These are phyloP conservation scores for Chloropsis cyanopogon DNA, from an alignment of 2,113 vertebrate genomes.

Conservation along the genomic window DNA sequence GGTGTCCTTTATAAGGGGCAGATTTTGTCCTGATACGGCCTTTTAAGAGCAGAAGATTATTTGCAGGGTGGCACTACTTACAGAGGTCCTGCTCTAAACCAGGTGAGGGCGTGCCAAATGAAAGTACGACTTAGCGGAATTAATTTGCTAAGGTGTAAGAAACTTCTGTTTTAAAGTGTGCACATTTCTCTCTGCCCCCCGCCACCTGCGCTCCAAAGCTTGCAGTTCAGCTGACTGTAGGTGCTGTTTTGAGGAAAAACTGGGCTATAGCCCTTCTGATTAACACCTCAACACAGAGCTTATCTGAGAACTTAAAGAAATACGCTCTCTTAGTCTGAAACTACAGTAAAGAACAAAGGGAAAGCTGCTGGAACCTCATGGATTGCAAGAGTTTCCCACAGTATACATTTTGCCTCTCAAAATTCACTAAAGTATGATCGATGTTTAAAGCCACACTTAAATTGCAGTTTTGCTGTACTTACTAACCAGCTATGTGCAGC, in stretches of 20 bases:
- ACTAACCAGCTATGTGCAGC: not conserved
- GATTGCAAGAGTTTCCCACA: not conserved
- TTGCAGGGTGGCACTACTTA: not conserved
- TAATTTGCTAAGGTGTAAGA: not conserved
- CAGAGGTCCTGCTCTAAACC: not conserved
- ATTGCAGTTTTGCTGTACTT: not conserved
- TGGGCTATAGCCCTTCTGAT: not conserved
- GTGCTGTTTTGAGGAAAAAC: not conserved
- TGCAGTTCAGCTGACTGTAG: not conserved
- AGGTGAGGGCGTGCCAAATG: not conserved
- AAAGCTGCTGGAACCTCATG: not conserved
- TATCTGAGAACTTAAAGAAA: not conserved
- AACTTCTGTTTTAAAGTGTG: fast-evolving
- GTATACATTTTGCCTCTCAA: not conserved
- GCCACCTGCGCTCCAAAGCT: not conserved
- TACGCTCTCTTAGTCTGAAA: not conserved
- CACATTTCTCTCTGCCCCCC: not conserved
- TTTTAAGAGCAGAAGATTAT: not conserved
- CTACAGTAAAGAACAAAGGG: not conserved
- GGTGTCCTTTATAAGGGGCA: fast-evolving
- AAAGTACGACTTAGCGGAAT: not conserved
- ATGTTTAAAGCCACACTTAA: not conserved
- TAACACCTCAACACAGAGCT: not conserved
- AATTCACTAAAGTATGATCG: fast-evolving
- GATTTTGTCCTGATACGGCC: not conserved